phyloP scores from a whole-genome alignment of 1,140 invertebrate species.

The Pachypsylla venusta region DNA sequence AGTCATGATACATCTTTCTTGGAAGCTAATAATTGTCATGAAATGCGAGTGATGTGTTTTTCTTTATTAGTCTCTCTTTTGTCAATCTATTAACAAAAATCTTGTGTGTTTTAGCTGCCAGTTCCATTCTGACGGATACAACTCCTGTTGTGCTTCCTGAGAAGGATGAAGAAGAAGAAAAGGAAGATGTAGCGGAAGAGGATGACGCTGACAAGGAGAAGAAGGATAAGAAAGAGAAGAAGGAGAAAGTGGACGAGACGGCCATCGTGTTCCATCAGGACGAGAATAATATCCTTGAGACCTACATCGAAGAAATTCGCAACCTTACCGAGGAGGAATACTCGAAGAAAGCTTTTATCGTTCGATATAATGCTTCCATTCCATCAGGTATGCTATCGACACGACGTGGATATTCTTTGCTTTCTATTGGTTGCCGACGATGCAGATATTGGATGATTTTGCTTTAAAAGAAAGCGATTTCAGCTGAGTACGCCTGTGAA shows the following conservation, averaged over 20 bases:
- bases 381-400: neutral
- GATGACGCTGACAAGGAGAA: neutral
- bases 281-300: neutral
- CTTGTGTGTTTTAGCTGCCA: no score
- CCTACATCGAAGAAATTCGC: neutral
- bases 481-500: no score
- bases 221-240: conserved; percentile 1
- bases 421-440: no score
- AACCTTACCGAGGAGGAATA: conserved; percentile 1
- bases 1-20: no score
- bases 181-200: neutral
- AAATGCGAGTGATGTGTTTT: no score
- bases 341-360: conserved; percentile 2
- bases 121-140: neutral
- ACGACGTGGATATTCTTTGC: no score
- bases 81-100: no score
- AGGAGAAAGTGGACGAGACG: neutral
- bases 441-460: no score
- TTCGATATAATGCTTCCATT: neutral
- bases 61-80: no score
- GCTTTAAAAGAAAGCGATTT: no score
- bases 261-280: neutral
- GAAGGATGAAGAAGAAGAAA: neutral
- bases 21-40: no score
- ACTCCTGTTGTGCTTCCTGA: neutral